Conservation (phyloP, 2,113 vertebrate species). For the Nothoprocta pentlandii region DNA sequence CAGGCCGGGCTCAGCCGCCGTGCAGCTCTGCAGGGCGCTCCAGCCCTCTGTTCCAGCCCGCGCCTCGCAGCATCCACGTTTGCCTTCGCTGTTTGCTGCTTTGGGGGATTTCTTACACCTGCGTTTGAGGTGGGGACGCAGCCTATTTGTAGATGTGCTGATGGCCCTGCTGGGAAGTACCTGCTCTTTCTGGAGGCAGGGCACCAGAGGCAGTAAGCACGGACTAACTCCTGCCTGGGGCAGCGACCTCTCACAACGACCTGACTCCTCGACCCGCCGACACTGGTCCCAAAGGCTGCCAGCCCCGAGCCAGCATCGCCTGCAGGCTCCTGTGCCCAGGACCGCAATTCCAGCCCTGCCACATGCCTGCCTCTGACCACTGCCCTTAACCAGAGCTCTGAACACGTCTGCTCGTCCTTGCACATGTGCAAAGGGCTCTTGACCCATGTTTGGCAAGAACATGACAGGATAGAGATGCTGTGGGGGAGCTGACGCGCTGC, state of each 20-base stretch:
- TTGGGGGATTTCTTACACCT: background rate
- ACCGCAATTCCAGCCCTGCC: background rate
- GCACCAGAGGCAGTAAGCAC: fast-evolving
- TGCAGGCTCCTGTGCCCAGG: background rate
- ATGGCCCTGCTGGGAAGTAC: background rate
- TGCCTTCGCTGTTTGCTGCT: background rate
- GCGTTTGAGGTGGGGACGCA: background rate
- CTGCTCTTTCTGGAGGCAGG: background rate
- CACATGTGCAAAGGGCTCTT: fast-evolving
- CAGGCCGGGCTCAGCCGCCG: background rate
- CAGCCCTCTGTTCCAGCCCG: background rate
- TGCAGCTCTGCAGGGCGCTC: background rate
- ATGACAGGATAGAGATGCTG: background rate
- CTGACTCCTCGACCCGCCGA: background rate
- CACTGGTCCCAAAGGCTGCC: background rate
- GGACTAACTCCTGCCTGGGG: fast-evolving
- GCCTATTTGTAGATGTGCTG: background rate
- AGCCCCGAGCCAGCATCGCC: background rate
- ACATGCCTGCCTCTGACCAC: fast-evolving
- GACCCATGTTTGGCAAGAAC: background rate
- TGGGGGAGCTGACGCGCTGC: fast-evolving
- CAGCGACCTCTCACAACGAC: background rate
- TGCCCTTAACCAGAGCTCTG: background rate
- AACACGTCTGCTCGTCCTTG: fast-evolving
- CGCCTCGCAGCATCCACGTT: fast-evolving